Conservation (phyloP, 2,888 invertebrate genomes). For the Sabellastarte sp. region DNA sequence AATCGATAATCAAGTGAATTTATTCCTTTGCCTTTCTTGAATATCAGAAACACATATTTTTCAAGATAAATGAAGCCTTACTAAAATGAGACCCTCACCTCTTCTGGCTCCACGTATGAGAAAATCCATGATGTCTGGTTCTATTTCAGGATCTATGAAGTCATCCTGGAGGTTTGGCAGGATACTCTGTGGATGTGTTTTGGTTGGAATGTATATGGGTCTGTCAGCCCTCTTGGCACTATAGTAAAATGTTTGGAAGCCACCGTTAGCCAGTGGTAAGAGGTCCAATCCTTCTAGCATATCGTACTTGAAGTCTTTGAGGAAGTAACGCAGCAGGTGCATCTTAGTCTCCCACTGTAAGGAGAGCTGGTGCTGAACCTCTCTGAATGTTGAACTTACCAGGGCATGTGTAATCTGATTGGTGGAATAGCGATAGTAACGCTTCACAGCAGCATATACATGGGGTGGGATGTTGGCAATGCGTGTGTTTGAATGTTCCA, state of each 20-base stretch:
- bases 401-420: conserved; percentile 21
- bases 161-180: conserved; percentile 26
- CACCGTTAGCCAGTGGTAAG: conserved; percentile 35
- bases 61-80: too few relatives aligned
- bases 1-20: too few relatives aligned
- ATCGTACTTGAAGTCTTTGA: conserved; percentile 23
- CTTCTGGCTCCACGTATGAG: conserved; percentile 10
- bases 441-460: conserved; percentile 23
- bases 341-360: conserved; percentile 27
- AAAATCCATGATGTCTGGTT: conserved; percentile 19
- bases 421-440: conserved; percentile 21
- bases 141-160: conserved; percentile 28
- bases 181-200: conserved; percentile 8
- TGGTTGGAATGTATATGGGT: conserved; percentile 13
- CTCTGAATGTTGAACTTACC: conserved; percentile 10
- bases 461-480: conserved; percentile 29
- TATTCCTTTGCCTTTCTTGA: too few relatives aligned
- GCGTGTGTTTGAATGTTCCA: conserved; percentile 23
- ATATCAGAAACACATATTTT: too few relatives aligned
- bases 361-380: conserved; percentile 17
- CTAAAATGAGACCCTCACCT: too few relatives aligned
- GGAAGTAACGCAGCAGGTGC: conserved; percentile 26
- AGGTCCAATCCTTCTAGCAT: conserved; percentile 32
- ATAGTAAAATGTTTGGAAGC: conserved; percentile 22
- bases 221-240: conserved; percentile 22